Evolutionary conservation across 35 echinoderm and acorn worm species (phyloP), one percentile per base, ranked within the genome.

Genomic region (Apostichopus japonicus): DNA sequence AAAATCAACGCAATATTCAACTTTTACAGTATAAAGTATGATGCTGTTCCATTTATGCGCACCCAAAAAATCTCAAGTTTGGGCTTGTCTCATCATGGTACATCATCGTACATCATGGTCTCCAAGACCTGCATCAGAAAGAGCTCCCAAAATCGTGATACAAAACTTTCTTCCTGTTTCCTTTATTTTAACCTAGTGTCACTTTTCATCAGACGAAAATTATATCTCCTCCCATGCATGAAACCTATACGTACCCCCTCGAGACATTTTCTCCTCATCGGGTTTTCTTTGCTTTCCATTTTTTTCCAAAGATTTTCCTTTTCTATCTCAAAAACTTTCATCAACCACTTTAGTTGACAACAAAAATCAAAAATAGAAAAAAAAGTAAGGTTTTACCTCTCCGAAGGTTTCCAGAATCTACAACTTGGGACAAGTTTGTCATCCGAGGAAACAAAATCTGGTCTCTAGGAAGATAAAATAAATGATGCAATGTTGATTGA

Each of bases 371-470:
- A 75, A 5, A 75, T 75, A 75, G 15, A 6, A 75, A 75, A 75
- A 19, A 75, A 75, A 7, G 17, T 19, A 5, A 75, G 15, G 21
- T 15, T n/a, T 84, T 84, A 84, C 81, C 56, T 84, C 53, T 84
- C 23, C 8, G 56, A 58, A 8, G 53, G 16, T 59, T 84, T 84
- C 81, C 81, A 84, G 55, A 57, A 84, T 84, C 81, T 55, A 57
- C 81, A 84, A 24, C 81, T 84, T 22, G 81, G 81, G 21, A 84
- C 17, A 3, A 84, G 10, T 57, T 10, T 24, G 54, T 84, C 81
- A 57, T n/a, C 53, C n/a, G 54, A 58, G 5, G 54, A 57, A 58
- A 84, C 81, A 11, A 57, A 84, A 56, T 56, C 81, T 59, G 81
- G 81, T 57, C 81, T 55, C 81, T 84, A 17, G 23, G 23, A 84